These are phyloP conservation scores for Steatornis caripensis DNA, from an alignment of 2,113 vertebrate species.

Conservation along the genomic window DNA sequence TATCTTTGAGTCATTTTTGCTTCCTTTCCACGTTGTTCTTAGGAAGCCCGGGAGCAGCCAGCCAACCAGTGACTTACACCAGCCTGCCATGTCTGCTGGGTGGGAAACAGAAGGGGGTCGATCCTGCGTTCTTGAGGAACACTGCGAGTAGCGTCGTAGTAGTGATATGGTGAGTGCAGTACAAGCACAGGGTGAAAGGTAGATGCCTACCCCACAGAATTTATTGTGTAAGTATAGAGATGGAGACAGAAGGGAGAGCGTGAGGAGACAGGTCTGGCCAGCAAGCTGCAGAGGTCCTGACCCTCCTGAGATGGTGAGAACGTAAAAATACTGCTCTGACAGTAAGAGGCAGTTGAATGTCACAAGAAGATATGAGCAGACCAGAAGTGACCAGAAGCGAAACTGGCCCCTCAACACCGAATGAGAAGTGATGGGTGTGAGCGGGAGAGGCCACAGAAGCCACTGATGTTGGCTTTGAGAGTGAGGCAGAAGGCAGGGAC, in stretches of 20 bases:
- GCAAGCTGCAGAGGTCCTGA: not conserved
- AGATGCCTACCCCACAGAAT: not conserved
- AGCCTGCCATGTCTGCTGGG: not conserved
- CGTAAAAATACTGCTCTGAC: not conserved
- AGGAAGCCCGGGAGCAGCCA: not conserved
- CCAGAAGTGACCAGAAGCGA: not conserved
- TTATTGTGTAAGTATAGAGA: not conserved
- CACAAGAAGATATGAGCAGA: fast-evolving
- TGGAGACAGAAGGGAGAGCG: not conserved
- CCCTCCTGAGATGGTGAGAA: not conserved
- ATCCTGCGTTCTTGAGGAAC: not conserved
- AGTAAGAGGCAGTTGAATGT: not conserved
- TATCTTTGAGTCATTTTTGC: not conserved
- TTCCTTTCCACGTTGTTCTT: not conserved
- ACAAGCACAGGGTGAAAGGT: not conserved
- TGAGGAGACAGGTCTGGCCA: not conserved
- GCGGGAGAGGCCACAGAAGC: not conserved
- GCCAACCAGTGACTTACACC: not conserved
- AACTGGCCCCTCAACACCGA: not conserved
- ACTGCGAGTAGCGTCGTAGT: not conserved
- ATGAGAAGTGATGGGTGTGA: not conserved
- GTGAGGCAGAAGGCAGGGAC: not conserved
- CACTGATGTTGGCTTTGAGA: not conserved
- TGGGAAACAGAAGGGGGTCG: no score
- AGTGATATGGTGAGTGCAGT: not conserved